These are phyloP conservation scores for Scrobipalpa atriplicella DNA, from an alignment of 2,888 invertebrate genomes.

Conservation along the genomic window DNA sequence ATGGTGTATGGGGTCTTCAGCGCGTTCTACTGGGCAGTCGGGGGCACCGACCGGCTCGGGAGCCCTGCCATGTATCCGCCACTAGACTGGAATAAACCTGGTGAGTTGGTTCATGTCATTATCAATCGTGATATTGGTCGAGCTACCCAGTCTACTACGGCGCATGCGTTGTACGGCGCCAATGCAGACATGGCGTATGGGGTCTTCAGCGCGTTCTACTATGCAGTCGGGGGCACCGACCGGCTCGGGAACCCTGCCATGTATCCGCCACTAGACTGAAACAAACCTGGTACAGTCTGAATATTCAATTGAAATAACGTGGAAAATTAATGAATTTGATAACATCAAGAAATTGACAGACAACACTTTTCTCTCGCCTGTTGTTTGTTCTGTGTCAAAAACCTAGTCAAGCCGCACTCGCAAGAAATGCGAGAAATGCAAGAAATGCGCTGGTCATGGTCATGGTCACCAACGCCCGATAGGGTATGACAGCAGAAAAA, in stretches of 20 bases:
- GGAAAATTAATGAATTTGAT: too few species aligned
- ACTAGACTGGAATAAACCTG: slow-evolving; percentile 88
- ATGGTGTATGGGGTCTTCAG: slow-evolving; percentile 77
- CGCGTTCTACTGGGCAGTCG: slow-evolving; percentile 74
- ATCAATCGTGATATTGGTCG: slow-evolving; percentile 88
- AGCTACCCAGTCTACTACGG: slow-evolving; percentile 88
- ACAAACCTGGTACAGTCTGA: slow-evolving; percentile 1
- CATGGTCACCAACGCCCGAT: too few species aligned
- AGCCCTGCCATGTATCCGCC: slow-evolving; percentile 87
- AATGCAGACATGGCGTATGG: slow-evolving; percentile 82
- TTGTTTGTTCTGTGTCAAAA: too few species aligned
- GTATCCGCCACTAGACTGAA: slow-evolving; percentile 87
- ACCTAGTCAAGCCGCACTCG: too few species aligned
- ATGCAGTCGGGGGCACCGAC: slow-evolving; percentile 74
- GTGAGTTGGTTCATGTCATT: slow-evolving; percentile 46
- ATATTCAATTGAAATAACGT: too few species aligned
- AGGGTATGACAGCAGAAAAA: too few species aligned
- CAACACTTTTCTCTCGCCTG: too few species aligned
- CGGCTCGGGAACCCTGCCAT: slow-evolving; percentile 84
- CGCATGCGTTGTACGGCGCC: slow-evolving; percentile 85
- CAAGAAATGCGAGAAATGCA: too few species aligned
- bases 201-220: slow-evolving; percentile 76
- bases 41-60: slow-evolving; percentile 79
- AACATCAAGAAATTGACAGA: too few species aligned
- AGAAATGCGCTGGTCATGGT: too few species aligned